phyloP scores from a whole-genome alignment of 2,113 vertebrate genomes.

The Gobiocypris rarus region DNA sequence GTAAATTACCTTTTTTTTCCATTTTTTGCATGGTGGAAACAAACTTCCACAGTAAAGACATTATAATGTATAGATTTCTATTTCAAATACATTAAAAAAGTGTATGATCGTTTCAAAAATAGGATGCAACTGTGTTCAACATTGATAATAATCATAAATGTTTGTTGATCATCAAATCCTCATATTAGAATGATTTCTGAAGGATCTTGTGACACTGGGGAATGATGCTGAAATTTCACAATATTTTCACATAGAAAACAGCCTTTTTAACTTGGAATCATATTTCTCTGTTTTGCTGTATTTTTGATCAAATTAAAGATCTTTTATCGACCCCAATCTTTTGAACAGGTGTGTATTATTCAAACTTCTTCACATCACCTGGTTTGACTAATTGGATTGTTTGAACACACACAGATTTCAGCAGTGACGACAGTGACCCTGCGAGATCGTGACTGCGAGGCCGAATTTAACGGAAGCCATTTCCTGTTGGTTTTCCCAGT shows the following conservation, averaged over 20 bases:
- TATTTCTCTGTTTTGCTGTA: neutral
- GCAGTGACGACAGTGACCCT: slow-evolving; percentile 68
- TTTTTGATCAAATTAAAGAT: neutral
- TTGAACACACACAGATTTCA: slow-evolving; percentile 40
- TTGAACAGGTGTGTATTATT: too few species aligned
- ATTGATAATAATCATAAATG: neutral
- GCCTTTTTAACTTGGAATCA: neutral
- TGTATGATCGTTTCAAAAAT: neutral
- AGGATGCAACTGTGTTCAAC: neutral
- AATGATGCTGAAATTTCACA: neutral
- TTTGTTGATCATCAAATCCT: neutral
- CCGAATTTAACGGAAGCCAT: slow-evolving; percentile 73
- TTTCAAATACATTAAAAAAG: neutral
- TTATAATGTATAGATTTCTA: too few species aligned
- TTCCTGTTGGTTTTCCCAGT: slow-evolving; percentile 77
- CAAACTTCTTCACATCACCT: too few species aligned
- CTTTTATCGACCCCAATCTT: too few species aligned
- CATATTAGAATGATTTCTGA: too few species aligned
- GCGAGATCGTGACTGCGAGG: slow-evolving; percentile 71
- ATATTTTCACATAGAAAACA: neutral
- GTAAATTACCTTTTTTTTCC: too few species aligned
- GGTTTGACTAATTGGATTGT: neutral
- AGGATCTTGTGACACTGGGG: neutral
- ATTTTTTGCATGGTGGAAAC: too few species aligned
- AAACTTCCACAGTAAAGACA: too few species aligned